Percentiles rank a stretch among this genome's conserved stretches.
Conservation (phyloP, 1,140 invertebrate genomes). For the Melanaphis sacchari region DNA sequence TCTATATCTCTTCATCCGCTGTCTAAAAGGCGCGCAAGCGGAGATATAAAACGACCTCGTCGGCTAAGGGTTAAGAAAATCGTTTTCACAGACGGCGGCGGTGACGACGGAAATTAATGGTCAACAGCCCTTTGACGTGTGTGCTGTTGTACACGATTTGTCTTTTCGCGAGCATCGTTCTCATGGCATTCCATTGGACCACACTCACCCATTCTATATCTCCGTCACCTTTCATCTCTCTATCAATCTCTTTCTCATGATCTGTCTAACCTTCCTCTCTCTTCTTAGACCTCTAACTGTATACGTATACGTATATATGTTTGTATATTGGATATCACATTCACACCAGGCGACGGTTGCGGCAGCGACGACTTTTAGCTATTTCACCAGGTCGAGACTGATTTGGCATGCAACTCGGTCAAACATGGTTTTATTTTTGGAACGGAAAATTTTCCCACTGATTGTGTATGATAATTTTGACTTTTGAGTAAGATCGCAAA, state of each 20-base stretch:
- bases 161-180: not conserved
- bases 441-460: not conserved
- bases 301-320: not conserved
- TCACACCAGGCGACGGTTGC: not conserved
- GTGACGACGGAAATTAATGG: constrained; percentile 42
- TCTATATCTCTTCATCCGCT: not conserved
- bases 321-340: not conserved
- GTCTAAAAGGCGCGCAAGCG: not conserved
- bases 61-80: constrained; percentile 45
- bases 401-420: not conserved
- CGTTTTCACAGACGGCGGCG: constrained; percentile 7
- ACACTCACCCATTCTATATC: not conserved
- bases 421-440: not conserved
- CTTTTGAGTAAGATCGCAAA: not conserved
- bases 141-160: not conserved
- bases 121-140: constrained; percentile 3
- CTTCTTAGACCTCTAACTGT: not conserved
- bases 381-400: not conserved
- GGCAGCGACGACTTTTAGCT: not conserved
- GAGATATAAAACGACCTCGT: constrained; percentile 11
- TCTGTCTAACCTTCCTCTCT: not conserved
- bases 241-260: not conserved
- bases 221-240: not conserved
- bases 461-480: not conserved
- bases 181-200: not conserved